These are phyloP conservation scores for Holothuria scabra DNA, from an alignment of 53 echinoderm and acorn worm species.

Conservation along the genomic window DNA sequence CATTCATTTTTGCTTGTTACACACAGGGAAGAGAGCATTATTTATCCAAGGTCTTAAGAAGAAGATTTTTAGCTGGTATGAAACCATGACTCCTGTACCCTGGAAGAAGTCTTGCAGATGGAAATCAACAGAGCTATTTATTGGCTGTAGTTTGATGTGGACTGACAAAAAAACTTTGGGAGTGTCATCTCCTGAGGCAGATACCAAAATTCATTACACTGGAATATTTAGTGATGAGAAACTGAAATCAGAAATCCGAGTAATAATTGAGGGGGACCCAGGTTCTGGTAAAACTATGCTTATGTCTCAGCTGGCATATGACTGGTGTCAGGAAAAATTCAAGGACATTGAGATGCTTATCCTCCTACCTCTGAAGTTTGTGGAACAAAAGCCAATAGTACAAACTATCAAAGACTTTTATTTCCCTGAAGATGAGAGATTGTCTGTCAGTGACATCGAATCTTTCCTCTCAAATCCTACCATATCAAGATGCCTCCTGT, in stretches of 20 bases:
- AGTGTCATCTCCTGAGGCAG: not conserved
- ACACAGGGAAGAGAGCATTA: not conserved
- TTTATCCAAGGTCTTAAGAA: not conserved
- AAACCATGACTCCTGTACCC: slow-evolving; percentile 12
- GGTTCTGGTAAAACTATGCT: slow-evolving; percentile 1
- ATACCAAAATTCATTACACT: not conserved
- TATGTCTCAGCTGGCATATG: slow-evolving; percentile 17
- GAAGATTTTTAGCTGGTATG: slow-evolving; percentile 26
- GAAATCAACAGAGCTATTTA: slow-evolving; percentile 9
- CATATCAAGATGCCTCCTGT: too few relatives aligned
- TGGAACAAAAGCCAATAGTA: slow-evolving; percentile 1
- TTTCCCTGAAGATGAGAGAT: not conserved
- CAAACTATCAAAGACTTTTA: slow-evolving; percentile 7
- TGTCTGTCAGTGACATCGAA: not conserved
- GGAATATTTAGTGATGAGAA: not conserved
- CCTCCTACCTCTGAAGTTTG: slow-evolving; percentile 2
- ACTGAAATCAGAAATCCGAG: not conserved
- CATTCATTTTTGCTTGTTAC: too few relatives aligned
- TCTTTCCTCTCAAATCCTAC: not conserved
- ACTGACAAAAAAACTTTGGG: not conserved
- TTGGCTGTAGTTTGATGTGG: not conserved
- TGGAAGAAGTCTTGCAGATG: slow-evolving; percentile 22
- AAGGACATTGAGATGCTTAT: not conserved
- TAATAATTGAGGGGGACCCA: slow-evolving; percentile 15
- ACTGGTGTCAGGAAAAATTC: slow-evolving; percentile 9